Evolutionary conservation across 2,113 vertebrate genomes (phyloP).

Genomic region (Cyphomyrus plagiostoma): DNA sequence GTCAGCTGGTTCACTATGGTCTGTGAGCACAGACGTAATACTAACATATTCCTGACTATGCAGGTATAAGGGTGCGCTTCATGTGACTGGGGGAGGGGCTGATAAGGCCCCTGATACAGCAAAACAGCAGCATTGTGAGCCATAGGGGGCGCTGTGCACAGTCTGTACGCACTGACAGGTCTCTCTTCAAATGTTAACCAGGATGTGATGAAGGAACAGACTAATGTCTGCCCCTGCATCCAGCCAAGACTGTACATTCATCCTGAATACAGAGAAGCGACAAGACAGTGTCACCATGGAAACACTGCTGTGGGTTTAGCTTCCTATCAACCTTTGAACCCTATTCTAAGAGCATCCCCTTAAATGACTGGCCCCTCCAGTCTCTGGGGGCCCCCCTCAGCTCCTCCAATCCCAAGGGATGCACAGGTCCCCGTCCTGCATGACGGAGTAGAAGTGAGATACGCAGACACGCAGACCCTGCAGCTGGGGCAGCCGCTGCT

Average conservation of each 20-base stretch:
- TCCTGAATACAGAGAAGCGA: not conserved
- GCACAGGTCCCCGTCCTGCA: constrained; percentile 90
- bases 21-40: not conserved
- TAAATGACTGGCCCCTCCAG: not conserved
- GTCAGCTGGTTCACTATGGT: not conserved
- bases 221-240: not conserved
- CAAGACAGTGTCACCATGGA: not conserved
- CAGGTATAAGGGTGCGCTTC: not conserved
- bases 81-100: not conserved
- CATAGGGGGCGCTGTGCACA: not conserved
- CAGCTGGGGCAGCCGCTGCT: constrained; percentile 60
- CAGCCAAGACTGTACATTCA: not conserved
- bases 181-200: not conserved
- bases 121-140: not conserved
- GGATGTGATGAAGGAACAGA: not conserved
- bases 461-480: constrained; percentile 77
- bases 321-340: not conserved
- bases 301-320: not conserved
- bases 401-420: constrained; percentile 94
- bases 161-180: not conserved
- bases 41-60: not conserved
- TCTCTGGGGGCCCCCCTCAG: constrained; percentile 43
- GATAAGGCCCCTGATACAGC: not conserved
- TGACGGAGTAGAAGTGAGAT: constrained; percentile 87
- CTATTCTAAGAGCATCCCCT: not conserved